These are phyloP conservation scores for Megaceryle maxima DNA, from an alignment of 2,113 vertebrate species.

Conservation along the genomic window DNA sequence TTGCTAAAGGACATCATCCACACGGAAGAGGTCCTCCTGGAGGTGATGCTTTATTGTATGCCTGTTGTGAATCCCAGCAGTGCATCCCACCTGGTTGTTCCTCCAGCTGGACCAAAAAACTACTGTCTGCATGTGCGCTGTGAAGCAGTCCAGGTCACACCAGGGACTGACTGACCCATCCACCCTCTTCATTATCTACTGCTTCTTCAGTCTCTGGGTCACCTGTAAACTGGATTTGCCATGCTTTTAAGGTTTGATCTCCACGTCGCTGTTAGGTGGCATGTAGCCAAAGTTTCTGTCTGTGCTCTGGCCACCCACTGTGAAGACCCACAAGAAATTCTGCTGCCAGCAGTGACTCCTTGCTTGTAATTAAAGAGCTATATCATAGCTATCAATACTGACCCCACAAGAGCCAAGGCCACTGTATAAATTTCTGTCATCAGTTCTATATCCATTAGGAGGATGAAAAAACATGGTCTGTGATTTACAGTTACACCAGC, in stretches of 20 bases:
- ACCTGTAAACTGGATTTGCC: neutral
- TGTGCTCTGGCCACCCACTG: fast-evolving
- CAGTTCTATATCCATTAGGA: neutral
- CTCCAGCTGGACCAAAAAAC: neutral
- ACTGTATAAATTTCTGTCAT: neutral
- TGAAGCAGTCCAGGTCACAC: neutral
- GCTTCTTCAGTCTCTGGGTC: neutral
- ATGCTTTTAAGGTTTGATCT: neutral
- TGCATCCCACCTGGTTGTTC: neutral
- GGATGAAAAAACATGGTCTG: neutral
- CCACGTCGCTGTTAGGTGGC: neutral
- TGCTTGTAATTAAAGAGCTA: neutral
- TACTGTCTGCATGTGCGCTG: neutral
- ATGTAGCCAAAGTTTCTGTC: neutral
- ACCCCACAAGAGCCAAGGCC: neutral
- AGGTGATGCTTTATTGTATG: neutral
- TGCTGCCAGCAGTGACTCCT: neutral
- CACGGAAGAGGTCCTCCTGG: neutral
- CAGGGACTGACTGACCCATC: too few relatives aligned
- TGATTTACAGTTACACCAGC: neutral
- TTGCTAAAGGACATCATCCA: neutral
- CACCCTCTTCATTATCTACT: too few relatives aligned
- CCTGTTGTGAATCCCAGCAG: neutral
- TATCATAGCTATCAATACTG: neutral
- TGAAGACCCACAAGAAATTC: neutral